Evolutionary conservation across 2,888 invertebrate genomes (phyloP).

Genomic region (Leistus spinibarbis): DNA sequence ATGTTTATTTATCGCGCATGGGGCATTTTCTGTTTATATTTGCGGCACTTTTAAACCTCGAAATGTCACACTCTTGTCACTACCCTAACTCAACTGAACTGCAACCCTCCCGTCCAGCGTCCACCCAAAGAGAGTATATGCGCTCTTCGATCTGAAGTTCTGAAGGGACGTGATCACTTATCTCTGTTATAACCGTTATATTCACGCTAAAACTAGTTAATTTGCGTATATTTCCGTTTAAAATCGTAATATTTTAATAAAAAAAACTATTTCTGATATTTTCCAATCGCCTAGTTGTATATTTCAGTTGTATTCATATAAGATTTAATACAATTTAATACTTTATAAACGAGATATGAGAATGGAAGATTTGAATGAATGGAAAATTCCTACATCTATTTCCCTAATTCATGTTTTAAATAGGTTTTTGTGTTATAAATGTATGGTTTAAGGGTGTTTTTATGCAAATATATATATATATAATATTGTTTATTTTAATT

Average conservation of each 20-base stretch:
- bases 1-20: not conserved
- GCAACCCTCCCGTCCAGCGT: conserved; percentile 1
- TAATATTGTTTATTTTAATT: too few relatives aligned
- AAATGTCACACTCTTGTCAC: conserved; percentile 13
- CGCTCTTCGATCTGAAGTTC: conserved; percentile 22
- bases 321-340: too few relatives aligned
- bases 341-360: too few relatives aligned
- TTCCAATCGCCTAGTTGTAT: not conserved
- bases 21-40: not conserved
- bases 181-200: not conserved
- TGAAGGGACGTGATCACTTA: not conserved
- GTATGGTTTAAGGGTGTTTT: too few relatives aligned
- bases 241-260: too few relatives aligned
- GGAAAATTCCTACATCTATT: too few relatives aligned
- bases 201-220: not conserved
- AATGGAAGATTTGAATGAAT: too few relatives aligned
- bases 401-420: too few relatives aligned
- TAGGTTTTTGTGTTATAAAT: too few relatives aligned
- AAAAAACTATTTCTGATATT: too few relatives aligned
- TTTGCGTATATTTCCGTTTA: not conserved
- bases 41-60: not conserved
- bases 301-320: not conserved
- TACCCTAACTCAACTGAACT: conserved; percentile 32
- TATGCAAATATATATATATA: too few relatives aligned
- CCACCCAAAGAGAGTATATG: not conserved